Base-by-base conservation (phyloP, 2,888 invertebrate species). In the Mantis religiosa region DNA sequence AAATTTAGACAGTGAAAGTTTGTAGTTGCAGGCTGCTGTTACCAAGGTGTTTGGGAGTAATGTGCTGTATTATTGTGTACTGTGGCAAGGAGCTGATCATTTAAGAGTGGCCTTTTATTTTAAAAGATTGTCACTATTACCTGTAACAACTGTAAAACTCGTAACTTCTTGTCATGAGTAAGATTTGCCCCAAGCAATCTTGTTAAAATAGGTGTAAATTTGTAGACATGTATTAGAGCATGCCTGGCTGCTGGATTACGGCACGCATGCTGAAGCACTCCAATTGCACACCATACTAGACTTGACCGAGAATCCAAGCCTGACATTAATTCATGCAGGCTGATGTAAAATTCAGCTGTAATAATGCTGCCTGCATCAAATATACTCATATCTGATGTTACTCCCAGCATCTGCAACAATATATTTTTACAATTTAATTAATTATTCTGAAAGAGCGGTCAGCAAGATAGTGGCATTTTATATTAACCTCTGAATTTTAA, bases 191-290 rank as follows among this genome's bases (percentile, higher is more conserved):
- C 94, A 84, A 96, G 92, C 54, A 96, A 92, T 90, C 95, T 93
- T 2, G 96, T 94, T 85, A 97, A 92, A 89, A 95, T 94, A 34
- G 96, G 96, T 92, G 96, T 94, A 92, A 96, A 96, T 92, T 96
- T 96, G 91, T 96, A 96, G 0, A 95, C 96, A 91, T 96, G 95
- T 54, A 96, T 95, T 0, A 97, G 93, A 1, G 95, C 95, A 91
- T 95, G 94, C 90, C 95, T 93, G 0, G 96, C 95, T 86, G 94
- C 94, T 0, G 95, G 93, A 91, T 96, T 96, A 90, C 94, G 94
- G 90, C 95, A 95, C 6, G 95, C 95, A 89, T 95, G 94, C 28
- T 95, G 93, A 47, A 96, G 92, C 83, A 96, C 95, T n/a, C 95
- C 95, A 0, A 96, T 93, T 7, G 95, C 95, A 27, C 94, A 94